phyloP scores from a whole-genome alignment of 2,797 vertebrate species.

The Clarias laeviceps region DNA sequence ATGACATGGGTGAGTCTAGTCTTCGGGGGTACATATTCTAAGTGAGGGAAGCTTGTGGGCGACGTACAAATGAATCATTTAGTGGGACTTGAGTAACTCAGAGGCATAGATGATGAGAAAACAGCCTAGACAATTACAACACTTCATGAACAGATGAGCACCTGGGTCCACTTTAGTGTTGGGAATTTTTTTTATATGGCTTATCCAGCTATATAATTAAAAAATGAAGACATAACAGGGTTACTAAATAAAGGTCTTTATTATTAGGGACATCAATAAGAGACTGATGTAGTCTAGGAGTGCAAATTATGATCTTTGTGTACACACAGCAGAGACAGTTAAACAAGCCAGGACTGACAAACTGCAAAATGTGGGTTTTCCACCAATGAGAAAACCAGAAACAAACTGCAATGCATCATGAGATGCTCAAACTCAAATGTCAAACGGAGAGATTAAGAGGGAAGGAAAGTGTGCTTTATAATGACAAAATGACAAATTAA shows the following conservation, averaged over 20 bases:
- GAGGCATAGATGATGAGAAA: background rate
- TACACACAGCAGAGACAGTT: conserved; percentile 61
- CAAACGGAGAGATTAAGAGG: conserved; percentile 51
- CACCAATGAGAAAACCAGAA: conserved; percentile 36
- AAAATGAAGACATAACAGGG: conserved; percentile 20
- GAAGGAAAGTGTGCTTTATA: conserved; percentile 44
- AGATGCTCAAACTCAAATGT: conserved; percentile 57
- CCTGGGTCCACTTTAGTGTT: background rate
- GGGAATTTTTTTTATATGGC: background rate
- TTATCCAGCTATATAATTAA: conserved; percentile 26
- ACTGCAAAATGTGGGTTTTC: conserved; percentile 42
- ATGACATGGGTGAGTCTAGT: background rate
- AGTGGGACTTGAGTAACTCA: background rate
- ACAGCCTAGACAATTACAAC: background rate
- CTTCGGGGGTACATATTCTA: background rate
- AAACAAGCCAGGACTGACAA: conserved; percentile 54
- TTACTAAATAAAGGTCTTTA: conserved; percentile 58
- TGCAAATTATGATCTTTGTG: conserved; percentile 58
- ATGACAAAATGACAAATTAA: background rate
- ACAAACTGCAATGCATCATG: conserved; percentile 66
- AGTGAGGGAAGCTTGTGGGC: background rate
- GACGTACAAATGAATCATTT: conserved; percentile 2
- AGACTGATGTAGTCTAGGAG: conserved; percentile 62
- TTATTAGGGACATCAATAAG: conserved; percentile 58
- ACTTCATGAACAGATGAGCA: background rate